Base-by-base conservation (phyloP, 2,113 vertebrate genomes). In the Cebus imitator region DNA sequence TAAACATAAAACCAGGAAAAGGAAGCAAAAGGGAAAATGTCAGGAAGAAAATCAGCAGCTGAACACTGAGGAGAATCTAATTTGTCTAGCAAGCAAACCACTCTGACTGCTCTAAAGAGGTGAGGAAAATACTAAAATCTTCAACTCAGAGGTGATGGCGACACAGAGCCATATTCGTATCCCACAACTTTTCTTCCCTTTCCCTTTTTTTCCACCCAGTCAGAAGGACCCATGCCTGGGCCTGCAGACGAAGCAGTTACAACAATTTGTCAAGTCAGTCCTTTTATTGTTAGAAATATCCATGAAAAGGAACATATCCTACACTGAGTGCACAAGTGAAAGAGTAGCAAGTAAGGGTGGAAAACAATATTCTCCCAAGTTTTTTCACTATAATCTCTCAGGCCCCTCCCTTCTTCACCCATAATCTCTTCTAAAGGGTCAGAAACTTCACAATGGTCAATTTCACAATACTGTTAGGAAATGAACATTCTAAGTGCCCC, bases 271-370 rank as follows among this genome's bases (percentile, higher is more conserved):
- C 90, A 78, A 91, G 78, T 91, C 84, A 90, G 92, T 96, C 90
- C 91, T 97, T 98, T 98, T 97, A 98, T 97, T 97, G 94, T 97
- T 94, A 94, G 87, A 94, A 96, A 93, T 92, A 97, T 82, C 78
- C 96, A 96, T 64, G 84, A 76, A 91, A 86, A 6, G 50, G 35
- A 91, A 87, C 70, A 87, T 20, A 70, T 84, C 90, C 96, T 95
- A 87, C 48, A 79, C 87, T 85, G 52, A 86, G 81, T 61, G 79
- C 64, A 82, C 76, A 90, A 87, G 73, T 17, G 14, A 87, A 50
- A 75, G 27, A 75, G 80, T 87, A 85, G 64, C 57, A 82, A 87
- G 30, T 55, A 73, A 55, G 9, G 52, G 68, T 27, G 5, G 61
- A 80, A 83, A 90, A 95, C 73, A 95, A 57, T 86, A 58, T 66